Base-by-base conservation (phyloP, 2,797 vertebrate species). In the Leuciscus waleckii region DNA sequence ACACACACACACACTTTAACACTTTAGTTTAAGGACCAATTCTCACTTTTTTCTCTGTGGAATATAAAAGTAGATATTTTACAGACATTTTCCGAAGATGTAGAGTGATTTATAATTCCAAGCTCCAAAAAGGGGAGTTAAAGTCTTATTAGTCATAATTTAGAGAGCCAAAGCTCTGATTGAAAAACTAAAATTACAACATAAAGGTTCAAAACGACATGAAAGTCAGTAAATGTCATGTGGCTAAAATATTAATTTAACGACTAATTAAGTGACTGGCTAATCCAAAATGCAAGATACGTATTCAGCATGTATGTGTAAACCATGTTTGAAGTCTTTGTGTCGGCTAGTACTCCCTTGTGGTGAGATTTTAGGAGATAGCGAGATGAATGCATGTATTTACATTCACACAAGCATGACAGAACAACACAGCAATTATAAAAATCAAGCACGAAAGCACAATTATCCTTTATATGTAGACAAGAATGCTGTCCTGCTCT, bases 361-460 rank as follows among this genome's bases (percentile, higher is more conserved):
- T 5, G 51, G 83, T 26, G 2, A 79, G 29, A 56, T 71, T 51
- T 77, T 21, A 43, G 19, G 10, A 54, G 58, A 56, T 77, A 17
- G 29, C 7, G 46, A 54, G 41, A 46, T 29, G 71, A 29, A 84
- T 29, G 51, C 61, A 65, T 29, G 74, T 19, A 76, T 70, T 85
- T 41, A 82, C 65, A 37, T 39, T 77, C 78, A 78, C 29, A 51
- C 86, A 87, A 76, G 32, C 86, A 71, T 63, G 58, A 81, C 73
- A 73, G 76, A 63, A 79, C 75, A 70, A 84, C 83, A 79, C 16
- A 54, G 61, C 58, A 37, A 71, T 71, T 51, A 79, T 73, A 49
- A 79, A 79, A 79, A 79, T 51, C 83, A 79, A 61, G 39, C 76
- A 51, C 41, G 82, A 54, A 61, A 49, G 78, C 67, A 39, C 61